Percentiles rank a stretch among this genome's conserved stretches.
phyloP scores from a whole-genome alignment of 2,797 vertebrate genomes.

The Amphiprion clarkii region DNA sequence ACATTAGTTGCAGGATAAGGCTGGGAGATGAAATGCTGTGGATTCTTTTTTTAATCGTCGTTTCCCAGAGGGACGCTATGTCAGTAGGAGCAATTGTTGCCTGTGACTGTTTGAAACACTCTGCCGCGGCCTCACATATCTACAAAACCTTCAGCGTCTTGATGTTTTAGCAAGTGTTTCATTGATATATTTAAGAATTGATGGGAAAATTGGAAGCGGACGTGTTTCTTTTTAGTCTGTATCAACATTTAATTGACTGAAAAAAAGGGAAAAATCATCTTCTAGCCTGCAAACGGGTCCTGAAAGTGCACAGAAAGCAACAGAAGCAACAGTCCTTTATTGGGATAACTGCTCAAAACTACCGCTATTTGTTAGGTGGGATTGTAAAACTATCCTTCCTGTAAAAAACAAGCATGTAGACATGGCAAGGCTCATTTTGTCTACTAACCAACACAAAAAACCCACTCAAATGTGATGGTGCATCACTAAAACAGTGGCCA shows the following conservation, averaged over 20 bases:
- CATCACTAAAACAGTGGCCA: conserved; percentile 12
- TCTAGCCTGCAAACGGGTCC: neutral
- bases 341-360: no score
- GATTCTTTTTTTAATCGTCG: conserved; percentile 45
- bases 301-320: no score
- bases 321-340: no score
- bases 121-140: conserved; percentile 14
- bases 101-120: conserved; percentile 35
- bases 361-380: no score
- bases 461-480: neutral
- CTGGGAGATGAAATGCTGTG: conserved; percentile 56
- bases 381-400: neutral
- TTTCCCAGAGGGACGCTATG: conserved; percentile 10
- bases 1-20: conserved; percentile 51
- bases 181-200: conserved; percentile 26
- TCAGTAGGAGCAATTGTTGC: conserved; percentile 29
- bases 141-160: conserved; percentile 19
- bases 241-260: conserved; percentile 11
- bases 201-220: neutral
- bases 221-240: neutral
- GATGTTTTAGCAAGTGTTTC: conserved; percentile 1
- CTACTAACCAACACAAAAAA: neutral
- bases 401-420: no score
- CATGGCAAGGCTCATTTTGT: neutral
- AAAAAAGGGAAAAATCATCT: neutral